A percentile compares a stretch with the other conserved stretches of the same genome.
phyloP scores from a whole-genome alignment of 2,113 vertebrate genomes.

The Sphyrna mokarran region DNA sequence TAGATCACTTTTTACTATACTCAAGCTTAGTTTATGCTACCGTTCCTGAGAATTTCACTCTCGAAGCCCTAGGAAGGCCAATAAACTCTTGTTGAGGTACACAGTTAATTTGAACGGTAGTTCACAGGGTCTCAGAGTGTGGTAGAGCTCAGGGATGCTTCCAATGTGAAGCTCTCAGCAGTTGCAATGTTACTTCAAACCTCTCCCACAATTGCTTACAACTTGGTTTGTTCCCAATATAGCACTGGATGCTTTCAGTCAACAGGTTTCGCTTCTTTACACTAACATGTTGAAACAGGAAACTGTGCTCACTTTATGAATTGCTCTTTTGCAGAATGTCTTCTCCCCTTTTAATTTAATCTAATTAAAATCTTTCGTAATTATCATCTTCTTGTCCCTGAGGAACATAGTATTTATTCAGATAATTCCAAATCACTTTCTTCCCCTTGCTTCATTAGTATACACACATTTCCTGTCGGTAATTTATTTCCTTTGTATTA shows the following conservation, averaged over 20 bases:
- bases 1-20: too few species aligned
- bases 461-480: too few species aligned
- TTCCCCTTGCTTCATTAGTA: background rate
- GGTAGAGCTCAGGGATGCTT: background rate
- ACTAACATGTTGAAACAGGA: background rate
- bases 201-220: background rate
- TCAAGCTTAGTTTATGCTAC: background rate
- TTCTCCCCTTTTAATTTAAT: background rate
- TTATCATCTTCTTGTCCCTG: background rate
- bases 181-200: background rate
- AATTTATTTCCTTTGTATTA: background rate
- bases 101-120: background rate
- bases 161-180: background rate
- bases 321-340: background rate
- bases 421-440: conserved; percentile 8
- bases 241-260: background rate
- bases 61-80: background rate
- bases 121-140: background rate
- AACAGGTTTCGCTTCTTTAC: background rate
- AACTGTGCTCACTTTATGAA: background rate
- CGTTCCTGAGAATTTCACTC: background rate
- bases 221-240: background rate
- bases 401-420: background rate
- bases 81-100: background rate
- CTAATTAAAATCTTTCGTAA: conserved; percentile 3